These are phyloP conservation scores for Seira sanloemensis DNA, from an alignment of 2,888 invertebrate genomes.

Conservation along the genomic window DNA sequence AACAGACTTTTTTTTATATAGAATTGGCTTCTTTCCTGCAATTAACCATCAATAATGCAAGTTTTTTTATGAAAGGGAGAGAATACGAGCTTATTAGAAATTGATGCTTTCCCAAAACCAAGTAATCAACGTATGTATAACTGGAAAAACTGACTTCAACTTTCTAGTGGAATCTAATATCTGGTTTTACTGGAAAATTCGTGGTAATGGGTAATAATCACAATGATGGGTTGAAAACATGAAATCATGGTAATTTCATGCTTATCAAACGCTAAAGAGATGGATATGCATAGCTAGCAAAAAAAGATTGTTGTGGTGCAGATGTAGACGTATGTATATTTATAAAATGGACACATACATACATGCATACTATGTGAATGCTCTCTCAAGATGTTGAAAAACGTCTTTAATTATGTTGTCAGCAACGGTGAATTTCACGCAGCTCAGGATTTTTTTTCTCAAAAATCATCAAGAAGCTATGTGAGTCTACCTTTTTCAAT, in stretches of 20 bases:
- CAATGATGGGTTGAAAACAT: background rate
- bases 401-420: constrained; percentile 71
- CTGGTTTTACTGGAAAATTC: background rate
- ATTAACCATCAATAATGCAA: background rate
- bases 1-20: background rate
- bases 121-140: no score
- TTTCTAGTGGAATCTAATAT: no score
- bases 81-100: no score
- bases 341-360: background rate
- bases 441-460: constrained; percentile 58
- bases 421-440: constrained; percentile 73
- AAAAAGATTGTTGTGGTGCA: background rate
- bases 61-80: background rate
- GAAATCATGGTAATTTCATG: constrained; percentile 63
- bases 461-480: background rate
- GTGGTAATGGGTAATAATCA: background rate
- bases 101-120: no score
- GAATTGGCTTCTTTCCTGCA: background rate
- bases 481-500: constrained; percentile 1
- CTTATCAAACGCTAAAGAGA: constrained; percentile 69
- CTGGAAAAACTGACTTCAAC: no score
- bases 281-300: background rate
- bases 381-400: background rate
- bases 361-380: background rate
- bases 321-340: no score